These are phyloP conservation scores for Megalops atlanticus DNA, from an alignment of 2,113 vertebrate genomes.

Conservation along the genomic window DNA sequence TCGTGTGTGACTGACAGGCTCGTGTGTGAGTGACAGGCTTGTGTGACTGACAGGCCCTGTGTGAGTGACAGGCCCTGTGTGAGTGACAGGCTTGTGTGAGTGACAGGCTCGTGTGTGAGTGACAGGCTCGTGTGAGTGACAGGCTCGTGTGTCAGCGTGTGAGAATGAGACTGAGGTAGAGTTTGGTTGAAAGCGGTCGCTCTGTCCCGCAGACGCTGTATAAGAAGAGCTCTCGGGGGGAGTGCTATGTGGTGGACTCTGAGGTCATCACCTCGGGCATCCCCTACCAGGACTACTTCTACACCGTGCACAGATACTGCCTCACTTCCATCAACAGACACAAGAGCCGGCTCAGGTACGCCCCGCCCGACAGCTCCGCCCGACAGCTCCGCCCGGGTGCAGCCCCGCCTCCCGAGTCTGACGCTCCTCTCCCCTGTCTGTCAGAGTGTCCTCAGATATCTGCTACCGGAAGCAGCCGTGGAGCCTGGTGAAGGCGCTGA, in stretches of 20 bases:
- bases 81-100: too few species aligned
- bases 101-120: too few species aligned
- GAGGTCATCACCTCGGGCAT: constrained; percentile 90
- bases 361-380: not conserved
- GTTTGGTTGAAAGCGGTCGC: too few species aligned
- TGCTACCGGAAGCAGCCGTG: constrained; percentile 91
- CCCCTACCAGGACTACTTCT: constrained; percentile 93
- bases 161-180: too few species aligned
- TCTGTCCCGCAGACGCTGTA: constrained; percentile 62
- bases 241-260: constrained; percentile 83
- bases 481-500: constrained; percentile 86
- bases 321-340: constrained; percentile 80
- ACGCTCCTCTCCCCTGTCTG: not conserved
- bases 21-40: too few species aligned
- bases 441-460: constrained; percentile 87
- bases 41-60: too few species aligned
- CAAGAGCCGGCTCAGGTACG: constrained; percentile 84
- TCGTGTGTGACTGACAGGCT: too few species aligned
- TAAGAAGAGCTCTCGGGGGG: constrained; percentile 72
- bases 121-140: too few species aligned
- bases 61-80: too few species aligned
- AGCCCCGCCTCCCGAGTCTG: not conserved
- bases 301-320: constrained; percentile 88
- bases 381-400: not conserved
- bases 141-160: too few species aligned